Conservation (phyloP, 2,888 invertebrate species). For the Himalopsyche anomala region DNA sequence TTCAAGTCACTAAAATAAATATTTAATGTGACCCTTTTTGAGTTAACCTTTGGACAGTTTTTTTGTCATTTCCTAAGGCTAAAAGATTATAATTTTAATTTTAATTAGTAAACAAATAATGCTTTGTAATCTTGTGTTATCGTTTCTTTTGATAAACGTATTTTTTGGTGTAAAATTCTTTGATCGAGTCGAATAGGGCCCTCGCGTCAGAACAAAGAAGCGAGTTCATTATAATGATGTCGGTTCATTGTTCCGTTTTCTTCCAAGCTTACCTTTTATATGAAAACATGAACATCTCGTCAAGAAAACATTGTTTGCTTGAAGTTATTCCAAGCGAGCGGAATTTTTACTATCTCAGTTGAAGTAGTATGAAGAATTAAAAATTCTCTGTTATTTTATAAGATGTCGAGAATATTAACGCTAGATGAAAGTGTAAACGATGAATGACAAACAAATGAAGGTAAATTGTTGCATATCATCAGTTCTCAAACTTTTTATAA, state of each 20-base stretch:
- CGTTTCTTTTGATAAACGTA: conserved; percentile 14
- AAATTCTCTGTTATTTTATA: not conserved
- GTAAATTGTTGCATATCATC: too few species aligned
- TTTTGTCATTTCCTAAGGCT: not conserved
- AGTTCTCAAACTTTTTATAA: too few species aligned
- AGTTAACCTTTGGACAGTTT: not conserved
- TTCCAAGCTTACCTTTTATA: conserved; percentile 4
- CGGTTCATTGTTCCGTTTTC: conserved; percentile 1
- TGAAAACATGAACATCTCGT: conserved; percentile 20
- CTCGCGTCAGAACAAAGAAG: not conserved
- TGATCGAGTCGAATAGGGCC: not conserved
- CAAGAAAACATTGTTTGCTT: not conserved
- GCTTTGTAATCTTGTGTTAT: not conserved
- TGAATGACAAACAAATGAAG: too few species aligned
- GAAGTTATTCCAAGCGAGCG: not conserved
- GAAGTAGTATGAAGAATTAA: not conserved
- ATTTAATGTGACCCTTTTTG: too few species aligned
- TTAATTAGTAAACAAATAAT: not conserved
- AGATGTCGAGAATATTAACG: not conserved
- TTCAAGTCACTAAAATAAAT: too few species aligned
- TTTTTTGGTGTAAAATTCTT: conserved; percentile 30
- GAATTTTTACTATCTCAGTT: not conserved
- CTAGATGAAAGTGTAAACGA: too few species aligned
- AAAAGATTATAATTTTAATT: not conserved
- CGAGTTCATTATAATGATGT: conserved; percentile 1